phyloP scores from a whole-genome alignment of 1,140 invertebrate species.

The Reticulitermes speratus region DNA sequence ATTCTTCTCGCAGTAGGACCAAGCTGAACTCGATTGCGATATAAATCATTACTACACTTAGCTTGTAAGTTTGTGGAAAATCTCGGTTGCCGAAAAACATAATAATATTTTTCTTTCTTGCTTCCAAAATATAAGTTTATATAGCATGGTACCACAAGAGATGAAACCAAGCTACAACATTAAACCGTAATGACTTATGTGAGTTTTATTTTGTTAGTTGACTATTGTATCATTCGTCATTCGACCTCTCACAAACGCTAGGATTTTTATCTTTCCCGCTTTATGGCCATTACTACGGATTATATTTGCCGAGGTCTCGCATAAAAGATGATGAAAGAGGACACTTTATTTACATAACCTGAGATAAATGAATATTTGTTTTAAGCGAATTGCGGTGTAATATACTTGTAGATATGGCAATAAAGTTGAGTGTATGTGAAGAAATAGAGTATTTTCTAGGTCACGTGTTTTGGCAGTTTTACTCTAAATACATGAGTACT shows the following conservation, averaged over 20 bases:
- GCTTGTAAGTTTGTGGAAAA: constrained; percentile 6
- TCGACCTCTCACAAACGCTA: background rate
- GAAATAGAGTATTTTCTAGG: too few species aligned
- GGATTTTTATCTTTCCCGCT: background rate
- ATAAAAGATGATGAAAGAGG: background rate
- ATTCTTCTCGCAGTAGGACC: background rate
- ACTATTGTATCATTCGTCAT: background rate
- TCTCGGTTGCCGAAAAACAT: background rate
- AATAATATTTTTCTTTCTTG: background rate
- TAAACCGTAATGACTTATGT: background rate
- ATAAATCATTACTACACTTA: constrained; percentile 15
- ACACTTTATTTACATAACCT: background rate
- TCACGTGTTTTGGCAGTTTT: too few species aligned
- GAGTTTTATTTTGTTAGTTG: background rate
- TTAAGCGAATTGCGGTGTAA: background rate
- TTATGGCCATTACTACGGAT: background rate
- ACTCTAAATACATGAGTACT: too few species aligned
- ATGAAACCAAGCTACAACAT: background rate
- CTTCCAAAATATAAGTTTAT: background rate
- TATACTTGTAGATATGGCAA: too few species aligned
- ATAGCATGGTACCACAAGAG: background rate
- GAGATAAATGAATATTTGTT: background rate
- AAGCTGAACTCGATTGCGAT: background rate
- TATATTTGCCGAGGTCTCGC: background rate
- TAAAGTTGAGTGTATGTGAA: too few species aligned